Base-by-base conservation (phyloP, 2,113 vertebrate species). In the Ellobius talpinus region DNA sequence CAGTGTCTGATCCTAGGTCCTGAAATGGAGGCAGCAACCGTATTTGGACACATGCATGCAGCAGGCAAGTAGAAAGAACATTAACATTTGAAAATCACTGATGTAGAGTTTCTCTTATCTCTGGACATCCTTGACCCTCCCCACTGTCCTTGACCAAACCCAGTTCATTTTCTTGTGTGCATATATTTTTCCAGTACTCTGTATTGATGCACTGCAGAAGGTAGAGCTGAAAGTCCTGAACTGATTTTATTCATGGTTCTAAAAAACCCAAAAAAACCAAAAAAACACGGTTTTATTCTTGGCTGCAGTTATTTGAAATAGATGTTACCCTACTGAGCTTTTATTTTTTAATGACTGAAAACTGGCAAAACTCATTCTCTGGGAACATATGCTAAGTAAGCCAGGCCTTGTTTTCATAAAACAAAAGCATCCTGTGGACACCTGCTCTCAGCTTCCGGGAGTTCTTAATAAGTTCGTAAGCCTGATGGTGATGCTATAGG, bases 291-390 rank as follows among this genome's bases (percentile, higher is more conserved):
- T 47, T 96, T 87, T 84, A 95, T 96, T 97, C 96, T 90, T 87
- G 90, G 31, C 77, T 84, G 68, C 26, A 86, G 0, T 81, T 86
- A 92, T 92, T 90, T 65, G 76, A 90, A 96, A 87, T 87, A 90
- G 52, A 82, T n/a, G 0, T 95, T 45, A 90, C 45, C 66, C 86
- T 86, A 11, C 82, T 74, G 74, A 95, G 70, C 31, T 85, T 96
- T 93, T 96, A 82, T 89, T 95, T 95, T 87, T 88, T 78, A 91
- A 92, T 89, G 68, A 89, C 47, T 31, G 50, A 78, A 85, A 94
- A 94, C 73, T 95, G 50, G 84, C 1, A 45, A 96, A 94, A 87
- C 55, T 79, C 61, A 12, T 74, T 87, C 36, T 82, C 19, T 33
- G 78, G 91, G 63, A 96, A 93, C 55, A 77, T 61, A 12, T 92